These are phyloP conservation scores for Tetramorium bicarinatum DNA, from an alignment of 2,888 invertebrate species.

Conservation along the genomic window DNA sequence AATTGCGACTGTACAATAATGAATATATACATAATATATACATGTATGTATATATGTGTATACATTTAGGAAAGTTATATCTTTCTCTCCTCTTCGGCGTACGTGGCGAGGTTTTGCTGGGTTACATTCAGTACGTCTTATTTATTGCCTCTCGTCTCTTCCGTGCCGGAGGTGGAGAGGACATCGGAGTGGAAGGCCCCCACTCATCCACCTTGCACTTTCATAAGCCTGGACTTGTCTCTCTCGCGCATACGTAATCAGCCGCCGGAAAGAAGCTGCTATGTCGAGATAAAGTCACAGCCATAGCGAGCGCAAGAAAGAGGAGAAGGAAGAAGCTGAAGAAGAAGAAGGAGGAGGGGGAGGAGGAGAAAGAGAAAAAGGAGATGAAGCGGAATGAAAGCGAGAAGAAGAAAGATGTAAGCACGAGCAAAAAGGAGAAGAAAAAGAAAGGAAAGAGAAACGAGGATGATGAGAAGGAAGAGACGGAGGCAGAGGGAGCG, in stretches of 20 bases:
- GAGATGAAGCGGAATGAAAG: conserved; percentile 8
- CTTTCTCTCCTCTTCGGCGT: background rate
- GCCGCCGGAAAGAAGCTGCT: conserved; percentile 78
- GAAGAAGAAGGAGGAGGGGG: conserved; percentile 16
- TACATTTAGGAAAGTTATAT: conserved; percentile 54
- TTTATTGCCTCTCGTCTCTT: conserved; percentile 74
- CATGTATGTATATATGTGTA: conserved; percentile 15
- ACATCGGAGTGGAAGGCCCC: conserved; percentile 35
- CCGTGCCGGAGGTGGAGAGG: conserved; percentile 49
- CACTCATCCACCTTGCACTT: conserved; percentile 77
- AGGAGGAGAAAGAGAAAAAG: conserved; percentile 53
- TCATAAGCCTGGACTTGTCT: conserved; percentile 78
- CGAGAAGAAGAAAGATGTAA: conserved; percentile 37
- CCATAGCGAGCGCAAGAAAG: conserved; percentile 33
- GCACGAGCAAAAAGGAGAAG: background rate
- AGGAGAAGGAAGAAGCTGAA: conserved; percentile 41
- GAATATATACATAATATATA: background rate
- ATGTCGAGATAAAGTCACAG: conserved; percentile 79
- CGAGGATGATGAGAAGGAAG: conserved; percentile 44
- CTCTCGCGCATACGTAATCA: conserved; percentile 82
- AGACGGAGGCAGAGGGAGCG: conserved; percentile 56
- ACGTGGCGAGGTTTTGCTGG: conserved; percentile 59
- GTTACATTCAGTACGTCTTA: conserved; percentile 74
- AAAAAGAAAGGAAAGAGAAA: background rate
- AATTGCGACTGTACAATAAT: background rate